Evolutionary conservation across 2,113 vertebrate species (phyloP), one percentile per base, ranked within the genome.

Genomic region (Bettongia penicillata): DNA sequence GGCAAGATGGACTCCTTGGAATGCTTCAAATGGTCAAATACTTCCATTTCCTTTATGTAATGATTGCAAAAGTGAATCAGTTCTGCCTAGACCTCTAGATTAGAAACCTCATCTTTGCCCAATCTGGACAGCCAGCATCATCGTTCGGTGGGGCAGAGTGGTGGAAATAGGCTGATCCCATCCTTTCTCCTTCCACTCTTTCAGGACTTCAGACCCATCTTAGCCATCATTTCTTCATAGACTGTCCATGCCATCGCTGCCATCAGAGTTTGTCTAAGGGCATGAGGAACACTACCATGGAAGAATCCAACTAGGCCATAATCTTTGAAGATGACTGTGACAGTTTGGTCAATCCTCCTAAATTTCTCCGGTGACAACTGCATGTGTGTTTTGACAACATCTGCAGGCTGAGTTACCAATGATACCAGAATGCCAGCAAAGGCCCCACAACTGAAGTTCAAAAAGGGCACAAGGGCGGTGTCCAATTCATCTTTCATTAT

Each of bases 181-280:
- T 47, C 94, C 68, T 28, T 57, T 5, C 77, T 91, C 1, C 0
- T 89, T 1, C 3, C 3, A 26, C 14, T 50, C 68, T 68, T 25
- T 99, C 99, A 99, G 93, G 99, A 99, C 97, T 99, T 99, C 93
- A 99, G 99, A 89, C 99, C 99, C 99, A 99, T 99, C 97, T 97
- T 99, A 94, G 99, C 99, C 99, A 99, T 99, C 98, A 99, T 99
- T 98, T 99, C 99, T 92, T 99, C 99, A 4, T 99, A 99, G 11
- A 99, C 99, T 0, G 99, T 99, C 99, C 99, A 99, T 0, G 99
- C 99, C 99, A 99, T 99, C 0, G 99, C 99, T 31, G 99, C 99
- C 99, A 99, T 99, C 94, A 99, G 98, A n/a, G 99, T 99, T 90
- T 99, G 98, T 37, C 99, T 98, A 90, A 99, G 98, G 25, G 99